These are phyloP conservation scores for Penaeus monodon DNA, from an alignment of 2,888 invertebrate species.

Conservation along the genomic window DNA sequence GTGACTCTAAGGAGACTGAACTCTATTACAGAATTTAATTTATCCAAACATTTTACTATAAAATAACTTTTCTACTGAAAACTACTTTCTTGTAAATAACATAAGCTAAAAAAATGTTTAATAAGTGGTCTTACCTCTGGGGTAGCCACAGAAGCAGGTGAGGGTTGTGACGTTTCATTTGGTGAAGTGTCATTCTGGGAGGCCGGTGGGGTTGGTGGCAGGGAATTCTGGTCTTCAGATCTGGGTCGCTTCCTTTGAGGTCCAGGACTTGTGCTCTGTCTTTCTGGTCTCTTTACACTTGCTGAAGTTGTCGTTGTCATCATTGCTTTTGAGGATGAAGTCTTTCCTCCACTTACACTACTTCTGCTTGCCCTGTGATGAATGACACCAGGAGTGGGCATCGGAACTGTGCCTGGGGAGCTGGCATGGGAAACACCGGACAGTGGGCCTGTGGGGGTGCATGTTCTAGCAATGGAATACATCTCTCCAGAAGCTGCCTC, in stretches of 20 bases:
- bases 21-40: no score
- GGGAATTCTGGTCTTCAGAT: constrained; percentile 15
- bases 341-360: constrained; percentile 10
- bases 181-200: constrained; percentile 39
- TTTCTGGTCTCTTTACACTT: constrained; percentile 20
- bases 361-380: constrained; percentile 37
- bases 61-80: no score
- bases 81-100: no score
- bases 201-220: constrained; percentile 39
- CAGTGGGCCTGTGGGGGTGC: constrained; percentile 20
- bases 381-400: constrained; percentile 36
- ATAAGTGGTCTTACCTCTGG: constrained; percentile 31
- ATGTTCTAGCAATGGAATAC: constrained; percentile 51
- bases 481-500: constrained; percentile 45
- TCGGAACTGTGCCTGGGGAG: constrained; percentile 31
- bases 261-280: constrained; percentile 29
- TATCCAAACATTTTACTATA: no score
- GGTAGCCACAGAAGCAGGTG: constrained; percentile 34
- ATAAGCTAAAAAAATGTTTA: no score
- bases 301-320: constrained; percentile 27
- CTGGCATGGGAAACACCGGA: background rate
- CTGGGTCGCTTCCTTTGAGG: constrained; percentile 49
- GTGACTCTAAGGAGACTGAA: no score
- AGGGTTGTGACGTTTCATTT: constrained; percentile 46
- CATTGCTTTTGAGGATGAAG: constrained; percentile 13